Percentiles rank a stretch among this genome's conserved stretches.
Evolutionary conservation across 2,797 vertebrate species (phyloP).

Genomic region (Pipistrellus nathusii): DNA sequence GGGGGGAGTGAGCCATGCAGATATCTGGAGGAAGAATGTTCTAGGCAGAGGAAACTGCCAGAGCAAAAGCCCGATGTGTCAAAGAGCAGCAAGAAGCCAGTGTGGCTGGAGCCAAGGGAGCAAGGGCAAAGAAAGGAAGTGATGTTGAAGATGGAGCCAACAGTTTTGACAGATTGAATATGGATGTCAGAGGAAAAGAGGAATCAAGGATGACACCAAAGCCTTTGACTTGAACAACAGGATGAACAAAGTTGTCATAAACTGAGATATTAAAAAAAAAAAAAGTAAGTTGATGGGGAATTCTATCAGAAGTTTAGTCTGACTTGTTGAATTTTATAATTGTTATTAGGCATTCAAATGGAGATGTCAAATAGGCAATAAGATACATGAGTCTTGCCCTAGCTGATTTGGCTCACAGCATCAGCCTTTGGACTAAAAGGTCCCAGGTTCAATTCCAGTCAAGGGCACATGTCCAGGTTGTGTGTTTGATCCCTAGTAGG

Average conservation of each 20-base stretch:
- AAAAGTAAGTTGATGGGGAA: not conserved
- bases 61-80: not conserved
- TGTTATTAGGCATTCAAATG: not conserved
- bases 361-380: not conserved
- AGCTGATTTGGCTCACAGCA: no score
- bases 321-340: not conserved
- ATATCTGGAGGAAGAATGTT: not conserved
- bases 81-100: not conserved
- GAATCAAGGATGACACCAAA: not conserved
- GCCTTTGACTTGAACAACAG: not conserved
- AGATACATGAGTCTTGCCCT: not conserved
- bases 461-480: no score
- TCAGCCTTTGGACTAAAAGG: no score
- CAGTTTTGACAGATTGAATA: constrained; percentile 24
- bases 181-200: not conserved
- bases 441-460: no score
- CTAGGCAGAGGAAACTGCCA: not conserved
- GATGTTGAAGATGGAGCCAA: not conserved
- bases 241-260: constrained; percentile 2
- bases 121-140: not conserved
- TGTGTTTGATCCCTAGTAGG: no score
- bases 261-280: not conserved
- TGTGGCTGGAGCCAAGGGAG: not conserved
- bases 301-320: constrained; percentile 17
- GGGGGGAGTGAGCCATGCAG: not conserved